Base-by-base conservation (phyloP, 2,888 invertebrate genomes). In the Crossocerus cetratus region DNA sequence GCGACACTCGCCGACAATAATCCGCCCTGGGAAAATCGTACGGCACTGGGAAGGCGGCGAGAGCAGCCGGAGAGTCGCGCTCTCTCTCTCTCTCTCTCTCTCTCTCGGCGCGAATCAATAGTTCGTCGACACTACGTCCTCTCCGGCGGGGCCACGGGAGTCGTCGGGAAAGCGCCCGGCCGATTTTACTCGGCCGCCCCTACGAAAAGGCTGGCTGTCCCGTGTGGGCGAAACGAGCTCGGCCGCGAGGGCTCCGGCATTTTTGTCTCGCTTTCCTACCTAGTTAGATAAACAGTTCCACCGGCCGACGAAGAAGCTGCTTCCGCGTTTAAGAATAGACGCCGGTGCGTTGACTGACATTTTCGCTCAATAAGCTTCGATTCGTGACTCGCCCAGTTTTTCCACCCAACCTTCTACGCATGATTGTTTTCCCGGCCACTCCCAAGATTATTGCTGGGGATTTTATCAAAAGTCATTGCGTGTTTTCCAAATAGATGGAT, bases 81-180 rank as follows among this genome's bases (percentile, higher is more conserved):
- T 2, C 4, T n/a, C n/a, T n/a, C n/a, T n/a, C 4, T 2, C 23
- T 23, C 23, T 23, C 23, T 23, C 23, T 23, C 23, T 32, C 32
- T 32, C 32, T 32, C 32, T 32, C 64, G 72, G 64, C 56, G 74
- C 81, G 80, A 86, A 87, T 87, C 87, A 84, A 87, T 87, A 87
- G 86, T 87, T 87, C 85, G 87, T 87, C 87, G 85, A 87, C 87
- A 86, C 84, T 74, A 69, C 76, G 69, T 67, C 74, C 49, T 66
- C 66, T 76, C 73, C 42, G 69, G 11, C 32, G 32, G 3, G 3
- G 32, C 5, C 8, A 0, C 8, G 32, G 8, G 32, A 32, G 78
- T 81, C n/a, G 69, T 77, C 81, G 73, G 69, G 69, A 75, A 82
- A 77, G 66, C 70, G 55, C 60, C 53, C 22, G 32, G 69, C 14